Conservation (phyloP, 1,140 invertebrate species). For the Oreohelix idahoensis region DNA sequence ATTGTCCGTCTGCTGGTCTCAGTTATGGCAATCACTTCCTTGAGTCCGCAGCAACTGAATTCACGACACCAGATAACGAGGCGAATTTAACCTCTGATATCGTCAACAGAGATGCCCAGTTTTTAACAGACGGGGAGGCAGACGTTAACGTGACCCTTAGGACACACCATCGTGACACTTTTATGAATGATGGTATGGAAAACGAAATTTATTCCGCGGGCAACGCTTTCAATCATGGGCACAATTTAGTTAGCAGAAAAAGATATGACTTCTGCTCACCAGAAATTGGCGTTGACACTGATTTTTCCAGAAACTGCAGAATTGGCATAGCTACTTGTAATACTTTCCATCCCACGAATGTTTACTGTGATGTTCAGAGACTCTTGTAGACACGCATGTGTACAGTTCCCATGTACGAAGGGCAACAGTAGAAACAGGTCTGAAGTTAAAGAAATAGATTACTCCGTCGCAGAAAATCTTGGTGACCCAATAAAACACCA, state of each 20-base stretch:
- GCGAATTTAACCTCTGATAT: not conserved
- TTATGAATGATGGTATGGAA: not conserved
- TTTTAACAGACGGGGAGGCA: not conserved
- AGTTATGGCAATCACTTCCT: not conserved
- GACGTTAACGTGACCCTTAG: not conserved
- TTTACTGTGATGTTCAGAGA: not conserved
- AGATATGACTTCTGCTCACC: not conserved
- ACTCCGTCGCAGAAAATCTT: not conserved
- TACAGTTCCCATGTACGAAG: not conserved
- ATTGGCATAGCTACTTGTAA: not conserved
- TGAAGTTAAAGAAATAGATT: not conserved
- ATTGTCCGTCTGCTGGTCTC: not conserved
- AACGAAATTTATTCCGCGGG: not conserved
- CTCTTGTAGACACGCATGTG: not conserved
- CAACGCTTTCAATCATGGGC: not conserved
- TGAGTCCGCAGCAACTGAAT: constrained; percentile 8
- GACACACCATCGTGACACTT: not conserved
- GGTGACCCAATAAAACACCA: not conserved
- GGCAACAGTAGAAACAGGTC: not conserved
- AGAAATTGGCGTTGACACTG: not conserved
- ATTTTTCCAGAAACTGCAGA: not conserved
- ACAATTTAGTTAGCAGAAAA: not conserved
- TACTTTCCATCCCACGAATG: not conserved
- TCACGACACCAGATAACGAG: not conserved
- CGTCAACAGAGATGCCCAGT: not conserved